Conservation (phyloP, 1,140 invertebrate species). For the Leptoteleia sp. region DNA sequence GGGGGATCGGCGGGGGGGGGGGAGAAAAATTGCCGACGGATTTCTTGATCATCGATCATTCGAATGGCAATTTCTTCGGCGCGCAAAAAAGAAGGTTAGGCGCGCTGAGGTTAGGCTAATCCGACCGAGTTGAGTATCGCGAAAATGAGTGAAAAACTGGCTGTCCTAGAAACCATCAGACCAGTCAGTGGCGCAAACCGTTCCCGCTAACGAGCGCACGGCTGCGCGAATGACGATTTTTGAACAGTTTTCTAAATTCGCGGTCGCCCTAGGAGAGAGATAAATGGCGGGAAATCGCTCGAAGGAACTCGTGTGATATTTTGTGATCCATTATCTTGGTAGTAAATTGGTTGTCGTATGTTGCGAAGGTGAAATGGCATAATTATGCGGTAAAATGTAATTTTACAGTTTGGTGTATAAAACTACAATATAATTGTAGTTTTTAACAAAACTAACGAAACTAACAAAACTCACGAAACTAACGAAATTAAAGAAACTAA, state of each 20-base stretch:
- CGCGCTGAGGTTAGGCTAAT: slow-evolving; percentile 68
- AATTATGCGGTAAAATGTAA: too few relatives aligned
- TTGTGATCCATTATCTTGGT: too few relatives aligned
- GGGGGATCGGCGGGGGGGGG: too few relatives aligned
- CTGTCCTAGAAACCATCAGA: slow-evolving; percentile 74
- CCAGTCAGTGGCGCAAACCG: slow-evolving; percentile 75
- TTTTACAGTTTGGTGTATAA: too few relatives aligned
- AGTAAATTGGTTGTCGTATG: too few relatives aligned
- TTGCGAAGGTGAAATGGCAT: too few relatives aligned
- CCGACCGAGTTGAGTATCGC: slow-evolving; percentile 68
- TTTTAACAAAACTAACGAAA: too few relatives aligned
- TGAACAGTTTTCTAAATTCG: background rate
- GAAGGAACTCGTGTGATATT: too few relatives aligned
- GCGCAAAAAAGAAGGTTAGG: slow-evolving; percentile 72
- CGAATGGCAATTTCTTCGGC: slow-evolving; percentile 70
- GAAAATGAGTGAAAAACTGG: slow-evolving; percentile 77
- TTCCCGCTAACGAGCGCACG: background rate
- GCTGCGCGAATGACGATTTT: background rate
- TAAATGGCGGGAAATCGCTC: too few relatives aligned
- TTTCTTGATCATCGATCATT: slow-evolving; percentile 56
- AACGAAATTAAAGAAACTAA: too few relatives aligned
- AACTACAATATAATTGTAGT: too few relatives aligned
- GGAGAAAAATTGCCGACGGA: slow-evolving; percentile 16
- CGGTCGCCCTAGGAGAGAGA: background rate
- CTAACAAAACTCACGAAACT: too few relatives aligned